Evolutionary conservation across 2,888 invertebrate species (phyloP).

Genomic region (Tupiocoris notatus): DNA sequence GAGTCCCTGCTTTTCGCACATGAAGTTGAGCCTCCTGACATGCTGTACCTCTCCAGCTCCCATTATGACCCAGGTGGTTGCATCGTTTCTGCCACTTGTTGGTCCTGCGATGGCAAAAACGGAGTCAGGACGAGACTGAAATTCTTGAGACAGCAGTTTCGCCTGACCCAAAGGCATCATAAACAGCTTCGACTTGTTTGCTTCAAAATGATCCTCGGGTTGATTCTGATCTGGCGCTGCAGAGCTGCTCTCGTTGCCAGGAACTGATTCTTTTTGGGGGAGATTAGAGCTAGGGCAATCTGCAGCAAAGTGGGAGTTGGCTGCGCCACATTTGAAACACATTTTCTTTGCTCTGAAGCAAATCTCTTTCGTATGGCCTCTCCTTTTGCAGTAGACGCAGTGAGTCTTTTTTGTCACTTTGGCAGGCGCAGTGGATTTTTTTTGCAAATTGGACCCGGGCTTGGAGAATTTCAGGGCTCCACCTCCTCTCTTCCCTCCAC

Average conservation of each 20-base stretch:
- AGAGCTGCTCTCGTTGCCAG: neutral
- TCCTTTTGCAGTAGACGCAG: neutral
- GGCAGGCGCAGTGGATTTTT: neutral
- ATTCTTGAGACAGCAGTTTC: neutral
- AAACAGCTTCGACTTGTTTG: neutral
- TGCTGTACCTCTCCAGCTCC: neutral
- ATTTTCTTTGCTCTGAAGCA: neutral
- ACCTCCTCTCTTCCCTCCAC: neutral
- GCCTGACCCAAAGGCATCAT: slow-evolving; percentile 11
- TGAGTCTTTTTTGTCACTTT: neutral
- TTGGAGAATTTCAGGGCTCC: neutral
- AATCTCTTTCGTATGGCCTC: neutral
- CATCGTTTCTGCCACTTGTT: neutral
- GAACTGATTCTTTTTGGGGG: neutral
- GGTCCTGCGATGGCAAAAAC: neutral
- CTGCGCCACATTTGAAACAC: slow-evolving; percentile 1
- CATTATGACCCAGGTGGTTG: neutral
- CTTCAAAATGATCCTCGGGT: neutral
- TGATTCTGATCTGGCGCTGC: neutral
- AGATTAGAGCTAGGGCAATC: neutral
- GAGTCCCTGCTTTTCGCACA: neutral
- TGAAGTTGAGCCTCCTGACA: too few species aligned
- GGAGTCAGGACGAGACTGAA: neutral
- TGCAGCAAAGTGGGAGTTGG: neutral
- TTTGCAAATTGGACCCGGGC: neutral